Evolutionary conservation across 2,888 invertebrate species (phyloP), one percentile per base, ranked within the genome.

Genomic region (Tenthredo mesomela): DNA sequence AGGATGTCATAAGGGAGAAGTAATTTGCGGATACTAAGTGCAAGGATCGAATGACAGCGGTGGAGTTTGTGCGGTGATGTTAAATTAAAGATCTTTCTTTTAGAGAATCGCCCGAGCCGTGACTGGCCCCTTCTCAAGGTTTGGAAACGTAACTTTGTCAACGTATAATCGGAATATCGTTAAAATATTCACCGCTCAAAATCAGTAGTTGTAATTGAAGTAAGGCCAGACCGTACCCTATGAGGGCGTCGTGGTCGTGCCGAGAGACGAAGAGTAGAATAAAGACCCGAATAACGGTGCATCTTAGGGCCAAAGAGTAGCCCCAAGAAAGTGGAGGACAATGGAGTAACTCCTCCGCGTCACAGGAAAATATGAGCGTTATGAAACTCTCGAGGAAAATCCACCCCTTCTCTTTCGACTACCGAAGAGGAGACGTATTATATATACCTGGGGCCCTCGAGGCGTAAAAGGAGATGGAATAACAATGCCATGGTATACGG

Each of bases 311-410:
- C 29, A 15, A 47, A 70, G 82, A 86, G 84, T 85, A 88, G 87
- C 50, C 84, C 88, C 89, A 92, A 93, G 93, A 93, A 93, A 92
- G 90, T 90, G 89, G 92, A 93, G 92, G 92, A 93, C 92, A 93
- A 93, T 93, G 90, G 91, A 92, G 91, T 89, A 91, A 90, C 92
- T 93, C 92, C 92, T 93, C 93, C 91, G 91, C 89, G 89, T 92
- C 90, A 91, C 93, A 93, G 93, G 93, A 89, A 91, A 92, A 92
- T 92, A 93, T 92, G 92, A 93, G 88, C 80, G 86, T 84, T 86
- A 86, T 92, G 92, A 89, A 91, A 91, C 91, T 87, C 87, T 86
- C 75, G 86, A 86, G 85, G 86, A 85, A 75, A 85, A 84, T 84
- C 84, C 86, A 86, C 78, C 85, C 85, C 86, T 67, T 67, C 82